Conservation (phyloP, 2,888 invertebrate species). For the Lucinisca nassula region DNA sequence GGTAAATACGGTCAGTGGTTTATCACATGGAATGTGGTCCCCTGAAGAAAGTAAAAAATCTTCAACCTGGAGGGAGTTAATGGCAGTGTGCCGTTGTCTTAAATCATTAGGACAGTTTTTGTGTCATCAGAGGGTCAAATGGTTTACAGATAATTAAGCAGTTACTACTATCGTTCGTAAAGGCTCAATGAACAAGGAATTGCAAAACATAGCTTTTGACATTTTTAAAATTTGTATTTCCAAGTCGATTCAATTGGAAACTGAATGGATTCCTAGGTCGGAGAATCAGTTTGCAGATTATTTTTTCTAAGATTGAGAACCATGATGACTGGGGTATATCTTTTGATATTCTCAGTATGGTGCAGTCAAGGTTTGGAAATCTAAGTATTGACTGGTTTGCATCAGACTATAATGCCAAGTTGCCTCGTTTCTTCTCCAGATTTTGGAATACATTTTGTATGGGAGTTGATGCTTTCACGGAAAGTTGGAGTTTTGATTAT, state of each 20-base stretch:
- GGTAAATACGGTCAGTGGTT: too few species aligned
- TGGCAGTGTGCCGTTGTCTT: neutral
- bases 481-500: neutral
- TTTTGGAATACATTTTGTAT: slow-evolving; percentile 2
- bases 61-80: too few species aligned
- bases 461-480: neutral
- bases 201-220: slow-evolving; percentile 15
- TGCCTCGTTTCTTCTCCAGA: slow-evolving; percentile 6
- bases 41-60: too few species aligned
- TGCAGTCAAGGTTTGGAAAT: neutral
- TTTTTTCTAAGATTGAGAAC: neutral
- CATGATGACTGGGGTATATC: neutral
- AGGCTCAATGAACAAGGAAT: too few species aligned
- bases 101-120: slow-evolving; percentile 33
- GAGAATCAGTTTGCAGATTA: neutral
- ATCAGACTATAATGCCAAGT: slow-evolving; percentile 7
- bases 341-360: too few species aligned
- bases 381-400: slow-evolving; percentile 24
- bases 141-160: slow-evolving; percentile 55
- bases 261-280: neutral
- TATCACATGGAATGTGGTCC: too few species aligned
- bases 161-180: neutral
- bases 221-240: slow-evolving; percentile 33
- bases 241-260: slow-evolving; percentile 17
- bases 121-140: slow-evolving; percentile 46